Percentiles rank a stretch among this genome's conserved stretches.
These are phyloP conservation scores for Melanogrammus aeglefinus DNA, from an alignment of 2,797 vertebrate species.

Conservation along the genomic window DNA sequence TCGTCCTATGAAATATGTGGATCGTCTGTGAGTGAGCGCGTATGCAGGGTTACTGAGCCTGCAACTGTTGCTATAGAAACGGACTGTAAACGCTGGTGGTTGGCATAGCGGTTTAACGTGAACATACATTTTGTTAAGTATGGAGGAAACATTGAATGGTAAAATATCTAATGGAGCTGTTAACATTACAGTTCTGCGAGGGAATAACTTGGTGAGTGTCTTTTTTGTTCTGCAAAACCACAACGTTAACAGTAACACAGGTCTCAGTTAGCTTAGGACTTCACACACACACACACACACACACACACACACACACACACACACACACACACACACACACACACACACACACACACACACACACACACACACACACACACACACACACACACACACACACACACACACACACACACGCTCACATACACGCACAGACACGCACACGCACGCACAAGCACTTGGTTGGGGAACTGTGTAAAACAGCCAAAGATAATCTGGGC, in stretches of 20 bases:
- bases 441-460: too few relatives aligned
- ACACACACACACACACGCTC: too few relatives aligned
- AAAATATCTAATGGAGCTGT: neutral
- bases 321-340: too few relatives aligned
- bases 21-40: too few relatives aligned
- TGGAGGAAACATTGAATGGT: neutral
- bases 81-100: neutral
- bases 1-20: too few relatives aligned
- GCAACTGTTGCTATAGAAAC: neutral
- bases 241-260: neutral
- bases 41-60: neutral
- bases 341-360: too few relatives aligned
- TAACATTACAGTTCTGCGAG: neutral
- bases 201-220: neutral
- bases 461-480: too few relatives aligned
- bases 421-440: too few relatives aligned
- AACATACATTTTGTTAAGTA: neutral
- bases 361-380: too few relatives aligned
- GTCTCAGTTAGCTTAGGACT: neutral
- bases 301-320: too few relatives aligned
- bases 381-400: too few relatives aligned
- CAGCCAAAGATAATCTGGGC: neutral
- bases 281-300: neutral
- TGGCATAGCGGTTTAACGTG: neutral
- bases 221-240: neutral